phyloP scores from a whole-genome alignment of 1,140 invertebrate species.

The Drosophila parvula region DNA sequence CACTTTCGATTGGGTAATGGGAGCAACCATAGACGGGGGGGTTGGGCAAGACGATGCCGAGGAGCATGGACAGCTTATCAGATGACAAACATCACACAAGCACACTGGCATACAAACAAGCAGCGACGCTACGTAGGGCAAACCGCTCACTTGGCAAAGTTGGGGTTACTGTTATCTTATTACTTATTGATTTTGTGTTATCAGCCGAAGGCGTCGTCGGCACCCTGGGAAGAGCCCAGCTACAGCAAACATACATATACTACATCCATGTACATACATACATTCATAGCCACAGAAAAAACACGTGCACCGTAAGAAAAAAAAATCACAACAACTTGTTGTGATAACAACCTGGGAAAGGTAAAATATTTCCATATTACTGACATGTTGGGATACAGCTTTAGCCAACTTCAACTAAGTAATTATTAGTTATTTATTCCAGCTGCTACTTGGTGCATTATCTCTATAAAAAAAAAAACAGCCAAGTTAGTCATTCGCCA shows the following conservation, averaged over 20 bases:
- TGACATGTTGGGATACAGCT: too few species aligned
- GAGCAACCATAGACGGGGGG: not conserved
- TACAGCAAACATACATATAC: constrained; percentile 42
- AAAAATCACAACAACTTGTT: constrained; percentile 3
- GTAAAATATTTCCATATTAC: too few species aligned
- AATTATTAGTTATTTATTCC: too few species aligned
- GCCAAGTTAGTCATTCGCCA: not conserved
- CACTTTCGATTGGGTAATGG: constrained; percentile 16
- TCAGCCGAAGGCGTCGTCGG: constrained; percentile 51
- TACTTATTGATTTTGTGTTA: constrained; percentile 77
- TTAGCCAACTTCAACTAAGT: too few species aligned
- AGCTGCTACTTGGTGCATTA: constrained; percentile 1
- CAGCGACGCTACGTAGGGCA: not conserved
- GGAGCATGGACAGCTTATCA: constrained; percentile 45
- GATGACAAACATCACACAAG: constrained; percentile 40
- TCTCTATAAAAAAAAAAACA: not conserved
- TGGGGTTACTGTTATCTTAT: constrained; percentile 74
- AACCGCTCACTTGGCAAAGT: constrained; percentile 34
- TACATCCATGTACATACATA: too few species aligned
- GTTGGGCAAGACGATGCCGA: not conserved
- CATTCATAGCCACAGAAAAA: constrained; percentile 37
- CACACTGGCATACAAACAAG: constrained; percentile 7
- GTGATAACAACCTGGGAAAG: too few species aligned
- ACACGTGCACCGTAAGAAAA: constrained; percentile 33
- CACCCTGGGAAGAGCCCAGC: constrained; percentile 3